A percentile compares a stretch with the other conserved stretches of the same genome.
Conservation (phyloP, 2,797 vertebrate species). For the Anguilla obscura region DNA sequence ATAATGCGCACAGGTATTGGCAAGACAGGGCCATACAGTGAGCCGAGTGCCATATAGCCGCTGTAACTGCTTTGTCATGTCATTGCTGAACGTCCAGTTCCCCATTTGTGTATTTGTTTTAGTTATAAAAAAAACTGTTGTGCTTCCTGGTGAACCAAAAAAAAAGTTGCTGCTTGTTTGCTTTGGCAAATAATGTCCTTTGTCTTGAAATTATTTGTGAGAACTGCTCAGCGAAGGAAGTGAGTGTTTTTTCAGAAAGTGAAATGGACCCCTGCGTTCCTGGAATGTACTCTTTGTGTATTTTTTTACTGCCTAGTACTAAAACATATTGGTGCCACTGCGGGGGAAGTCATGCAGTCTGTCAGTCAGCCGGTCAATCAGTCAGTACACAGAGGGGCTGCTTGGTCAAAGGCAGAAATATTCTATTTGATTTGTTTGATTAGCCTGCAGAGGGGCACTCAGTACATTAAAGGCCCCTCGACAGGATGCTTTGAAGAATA, state of each 20-base stretch:
- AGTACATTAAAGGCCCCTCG: slow-evolving; percentile 6
- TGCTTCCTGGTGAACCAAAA: slow-evolving; percentile 33
- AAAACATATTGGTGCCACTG: not conserved
- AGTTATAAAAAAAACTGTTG: slow-evolving; percentile 20
- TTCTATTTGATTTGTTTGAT: slow-evolving; percentile 20
- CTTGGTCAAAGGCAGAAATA: slow-evolving; percentile 7
- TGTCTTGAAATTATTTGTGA: slow-evolving; percentile 59
- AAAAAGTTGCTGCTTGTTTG: slow-evolving; percentile 54
- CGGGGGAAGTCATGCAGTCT: not conserved
- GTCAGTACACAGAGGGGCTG: not conserved
- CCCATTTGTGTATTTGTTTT: slow-evolving; percentile 17
- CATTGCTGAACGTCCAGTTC: slow-evolving; percentile 9
- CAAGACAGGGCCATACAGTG: not conserved
- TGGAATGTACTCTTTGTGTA: slow-evolving; percentile 21
- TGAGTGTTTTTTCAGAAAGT: slow-evolving; percentile 60
- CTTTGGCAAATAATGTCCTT: slow-evolving; percentile 60
- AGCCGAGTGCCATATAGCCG: not conserved
- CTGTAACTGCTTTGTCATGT: not conserved
- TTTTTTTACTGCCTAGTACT: not conserved
- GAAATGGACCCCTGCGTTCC: slow-evolving; percentile 53
- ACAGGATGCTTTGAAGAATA: slow-evolving; percentile 14
- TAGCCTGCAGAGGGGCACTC: not conserved
- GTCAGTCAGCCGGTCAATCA: not conserved
- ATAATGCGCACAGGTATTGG: not conserved
- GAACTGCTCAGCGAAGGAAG: slow-evolving; percentile 61